A percentile compares a stretch with the other conserved stretches of the same genome.
Conservation (phyloP, 2,797 vertebrate genomes). For the Hyperoplus immaculatus region DNA sequence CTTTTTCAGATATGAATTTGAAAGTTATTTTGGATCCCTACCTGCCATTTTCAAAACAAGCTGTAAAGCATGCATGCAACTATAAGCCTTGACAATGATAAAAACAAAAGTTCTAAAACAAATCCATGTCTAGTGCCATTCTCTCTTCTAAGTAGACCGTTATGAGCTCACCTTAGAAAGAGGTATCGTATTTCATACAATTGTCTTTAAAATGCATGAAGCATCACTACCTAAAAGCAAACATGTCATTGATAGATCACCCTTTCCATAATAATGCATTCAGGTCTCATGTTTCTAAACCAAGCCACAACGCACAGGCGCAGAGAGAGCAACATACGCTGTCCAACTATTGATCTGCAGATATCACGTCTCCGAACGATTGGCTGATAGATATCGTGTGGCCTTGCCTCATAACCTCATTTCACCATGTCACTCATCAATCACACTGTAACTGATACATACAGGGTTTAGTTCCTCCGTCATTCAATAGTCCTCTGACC, state of each 20-base stretch:
- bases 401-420: constrained; percentile 56
- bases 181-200: constrained; percentile 35
- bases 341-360: constrained; percentile 70
- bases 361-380: constrained; percentile 72
- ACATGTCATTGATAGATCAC: constrained; percentile 59
- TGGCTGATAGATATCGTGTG: constrained; percentile 66
- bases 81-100: constrained; percentile 7
- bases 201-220: constrained; percentile 43
- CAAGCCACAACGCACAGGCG: constrained; percentile 38
- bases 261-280: constrained; percentile 46
- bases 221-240: constrained; percentile 38
- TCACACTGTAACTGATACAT: constrained; percentile 64
- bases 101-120: constrained; percentile 5
- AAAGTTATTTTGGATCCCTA: not conserved
- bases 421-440: constrained; percentile 58
- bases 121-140: not conserved
- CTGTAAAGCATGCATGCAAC: constrained; percentile 20
- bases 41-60: constrained; percentile 20
- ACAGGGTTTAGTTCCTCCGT: constrained; percentile 54
- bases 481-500: constrained; percentile 50
- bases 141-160: not conserved
- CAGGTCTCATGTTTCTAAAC: constrained; percentile 60
- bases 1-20: not conserved
- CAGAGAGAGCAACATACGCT: constrained; percentile 50
- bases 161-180: constrained; percentile 1